These are phyloP conservation scores for Vanacampus margaritifer DNA, from an alignment of 2,113 vertebrate genomes.

Conservation along the genomic window DNA sequence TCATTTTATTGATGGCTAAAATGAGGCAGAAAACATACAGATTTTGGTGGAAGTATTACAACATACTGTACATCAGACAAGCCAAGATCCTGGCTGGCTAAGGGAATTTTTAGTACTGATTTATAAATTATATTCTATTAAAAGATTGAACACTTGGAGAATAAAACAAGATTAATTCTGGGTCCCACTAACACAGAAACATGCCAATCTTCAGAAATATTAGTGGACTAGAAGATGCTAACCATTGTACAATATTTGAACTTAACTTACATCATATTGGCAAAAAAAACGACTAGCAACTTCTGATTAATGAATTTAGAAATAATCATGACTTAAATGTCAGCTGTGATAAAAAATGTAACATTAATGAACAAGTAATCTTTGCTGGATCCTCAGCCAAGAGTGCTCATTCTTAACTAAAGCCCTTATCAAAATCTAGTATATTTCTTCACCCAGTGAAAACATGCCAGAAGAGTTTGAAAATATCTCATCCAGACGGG, in stretches of 20 bases:
- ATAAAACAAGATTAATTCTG: conserved; percentile 1
- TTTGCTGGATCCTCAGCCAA: conserved; percentile 29
- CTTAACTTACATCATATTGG: background rate
- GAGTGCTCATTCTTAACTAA: conserved; percentile 54
- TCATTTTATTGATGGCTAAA: background rate
- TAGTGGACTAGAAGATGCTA: conserved; percentile 13
- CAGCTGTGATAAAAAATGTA: background rate
- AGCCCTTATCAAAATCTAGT: conserved; percentile 56
- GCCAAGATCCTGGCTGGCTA: background rate
- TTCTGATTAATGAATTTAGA: background rate
- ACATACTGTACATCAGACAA: background rate
- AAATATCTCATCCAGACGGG: conserved; percentile 62
- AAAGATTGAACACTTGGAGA: conserved; percentile 17
- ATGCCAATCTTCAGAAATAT: background rate
- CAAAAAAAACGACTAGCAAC: background rate
- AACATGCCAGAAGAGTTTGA: conserved; percentile 65
- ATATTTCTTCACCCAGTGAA: conserved; percentile 65
- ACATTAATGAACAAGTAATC: conserved; percentile 4
- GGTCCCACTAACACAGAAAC: conserved; percentile 6
- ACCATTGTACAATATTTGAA: background rate
- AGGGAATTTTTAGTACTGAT: background rate
- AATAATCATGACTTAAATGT: background rate
- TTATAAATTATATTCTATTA: conserved; percentile 15
- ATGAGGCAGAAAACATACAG: background rate
- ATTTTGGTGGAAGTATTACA: background rate